Conservation (phyloP, 2,113 vertebrate genomes). For the Mystacornis crossleyi region DNA sequence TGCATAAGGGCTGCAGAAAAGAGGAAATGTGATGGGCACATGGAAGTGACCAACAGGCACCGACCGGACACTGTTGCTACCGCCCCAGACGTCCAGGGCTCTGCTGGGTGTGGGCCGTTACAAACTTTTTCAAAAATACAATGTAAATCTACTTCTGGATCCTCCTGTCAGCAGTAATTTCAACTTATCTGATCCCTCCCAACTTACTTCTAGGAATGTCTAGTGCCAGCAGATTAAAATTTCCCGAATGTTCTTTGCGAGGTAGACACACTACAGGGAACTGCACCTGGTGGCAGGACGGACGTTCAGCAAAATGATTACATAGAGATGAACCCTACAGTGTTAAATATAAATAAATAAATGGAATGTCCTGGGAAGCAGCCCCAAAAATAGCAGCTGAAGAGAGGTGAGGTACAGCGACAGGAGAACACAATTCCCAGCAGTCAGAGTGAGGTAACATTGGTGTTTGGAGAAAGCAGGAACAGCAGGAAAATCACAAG, state of each 20-base stretch:
- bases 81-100: neutral
- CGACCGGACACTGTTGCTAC: neutral
- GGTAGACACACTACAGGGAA: neutral
- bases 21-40: neutral
- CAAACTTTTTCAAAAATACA: neutral
- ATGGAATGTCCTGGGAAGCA: neutral
- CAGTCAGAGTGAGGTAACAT: accelerated
- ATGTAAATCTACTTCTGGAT: neutral
- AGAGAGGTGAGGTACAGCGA: neutral
- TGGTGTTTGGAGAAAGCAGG: neutral
- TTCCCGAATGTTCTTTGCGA: neutral
- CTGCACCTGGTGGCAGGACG: neutral
- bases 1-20: neutral
- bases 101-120: neutral
- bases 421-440: neutral
- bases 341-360: neutral
- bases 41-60: neutral
- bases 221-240: neutral
- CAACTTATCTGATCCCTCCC: neutral
- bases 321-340: neutral
- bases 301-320: neutral
- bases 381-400: neutral
- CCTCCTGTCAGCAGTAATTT: neutral
- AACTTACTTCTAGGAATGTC: neutral
- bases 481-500: neutral